phyloP scores from a whole-genome alignment of 2,797 vertebrate species.

The Melanotaenia parkinsoni region DNA sequence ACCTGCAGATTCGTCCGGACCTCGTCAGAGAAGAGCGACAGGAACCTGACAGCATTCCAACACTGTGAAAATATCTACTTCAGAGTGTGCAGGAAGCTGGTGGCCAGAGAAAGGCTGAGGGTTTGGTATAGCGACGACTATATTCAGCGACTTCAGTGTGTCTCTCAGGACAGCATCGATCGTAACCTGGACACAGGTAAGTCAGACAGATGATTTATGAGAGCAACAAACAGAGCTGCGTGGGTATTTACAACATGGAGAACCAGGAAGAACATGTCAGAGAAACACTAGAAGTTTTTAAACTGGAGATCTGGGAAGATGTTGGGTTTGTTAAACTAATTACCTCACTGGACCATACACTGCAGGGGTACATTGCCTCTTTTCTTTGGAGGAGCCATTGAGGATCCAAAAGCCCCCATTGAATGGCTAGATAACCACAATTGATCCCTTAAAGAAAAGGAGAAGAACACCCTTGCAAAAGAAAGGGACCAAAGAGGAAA shows the following conservation, averaged over 20 bases:
- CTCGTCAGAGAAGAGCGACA: slow-evolving; percentile 89
- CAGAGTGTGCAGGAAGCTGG: slow-evolving; percentile 86
- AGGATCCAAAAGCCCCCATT: not conserved
- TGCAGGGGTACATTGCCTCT: not conserved
- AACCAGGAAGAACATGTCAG: not conserved
- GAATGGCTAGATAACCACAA: not conserved
- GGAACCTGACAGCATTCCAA: slow-evolving; percentile 94
- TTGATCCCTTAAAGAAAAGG: not conserved
- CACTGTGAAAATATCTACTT: slow-evolving; percentile 91
- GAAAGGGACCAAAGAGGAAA: not conserved
- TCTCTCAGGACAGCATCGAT: slow-evolving; percentile 90
- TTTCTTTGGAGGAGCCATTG: not conserved
- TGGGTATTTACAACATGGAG: not conserved
- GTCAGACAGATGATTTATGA: not conserved
- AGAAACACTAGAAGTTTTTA: not conserved
- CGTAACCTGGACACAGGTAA: slow-evolving; percentile 90
- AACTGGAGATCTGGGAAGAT: not conserved
- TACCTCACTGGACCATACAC: not conserved
- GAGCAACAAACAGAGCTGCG: not conserved
- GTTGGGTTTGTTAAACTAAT: not conserved
- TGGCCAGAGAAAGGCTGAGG: slow-evolving; percentile 87
- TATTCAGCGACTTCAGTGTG: slow-evolving; percentile 89
- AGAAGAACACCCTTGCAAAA: not conserved
- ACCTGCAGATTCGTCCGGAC: slow-evolving; percentile 90
- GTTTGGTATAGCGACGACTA: slow-evolving; percentile 97